Base-by-base conservation (phyloP, 2,888 invertebrate species). In the Plusia festucae region DNA sequence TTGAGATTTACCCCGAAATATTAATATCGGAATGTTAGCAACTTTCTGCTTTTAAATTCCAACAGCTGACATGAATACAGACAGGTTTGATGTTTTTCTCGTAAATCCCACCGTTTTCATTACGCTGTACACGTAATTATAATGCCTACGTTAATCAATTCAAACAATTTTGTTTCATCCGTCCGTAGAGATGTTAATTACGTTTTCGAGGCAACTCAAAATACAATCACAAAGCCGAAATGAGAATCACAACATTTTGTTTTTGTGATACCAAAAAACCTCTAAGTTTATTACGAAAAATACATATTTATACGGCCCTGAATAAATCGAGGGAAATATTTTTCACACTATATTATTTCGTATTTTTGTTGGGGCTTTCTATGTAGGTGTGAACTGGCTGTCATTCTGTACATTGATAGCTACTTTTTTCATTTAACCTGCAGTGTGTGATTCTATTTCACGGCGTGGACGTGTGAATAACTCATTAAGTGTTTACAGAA, bases 1-100 rank as follows among this genome's bases (percentile, higher is more conserved):
- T 62, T 53, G 59, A 72, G 66, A 65, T 79, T 70, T 55, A 60
- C 60, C 57, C 15, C 52, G 63, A 53, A 61, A 63, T 76, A 76
- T 66, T 75, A 70, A 68, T 54, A 60, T 64, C 40, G 56, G 53
- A 60, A 61, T 65, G 64, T 61, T 51, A 57, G 63, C 30, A 55
- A 57, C 53, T 44, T 32, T 30, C 60, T 51, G 60, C 51, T 62
- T 69, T 54, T 58, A 53, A 55, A 58, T 34, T 40, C 11, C 11
- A 65, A 27, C 52, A 32, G 22, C 53, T 40, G 59, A 53, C 65
- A 64, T 52, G 46, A 55, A n/a, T 22, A 15, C 9, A 20, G 22
- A 32, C 18, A 4, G 9, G 60, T 44, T 27, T 57, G 44, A 44
- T 40, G 30, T 34, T 65, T 55, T 59, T 55, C 30, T 11, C 4